Conservation (phyloP, 2,797 vertebrate species). For the Tragopan temminckii region DNA sequence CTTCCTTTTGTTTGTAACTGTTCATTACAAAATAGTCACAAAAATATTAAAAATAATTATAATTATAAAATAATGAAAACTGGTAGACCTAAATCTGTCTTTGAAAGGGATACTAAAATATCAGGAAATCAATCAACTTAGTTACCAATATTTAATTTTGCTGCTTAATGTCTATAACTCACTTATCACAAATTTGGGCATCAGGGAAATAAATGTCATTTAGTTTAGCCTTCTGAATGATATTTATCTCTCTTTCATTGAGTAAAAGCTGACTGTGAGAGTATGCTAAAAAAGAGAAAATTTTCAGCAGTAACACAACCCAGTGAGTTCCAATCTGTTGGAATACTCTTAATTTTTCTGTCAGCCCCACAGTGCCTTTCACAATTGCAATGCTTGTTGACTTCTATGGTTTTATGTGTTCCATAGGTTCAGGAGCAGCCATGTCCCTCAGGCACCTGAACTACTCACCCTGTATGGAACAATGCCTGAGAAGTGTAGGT, state of each 20-base stretch:
- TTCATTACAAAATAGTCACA: neutral
- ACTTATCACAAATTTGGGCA: neutral
- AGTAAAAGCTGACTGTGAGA: neutral
- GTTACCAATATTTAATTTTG: neutral
- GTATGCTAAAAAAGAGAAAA: neutral
- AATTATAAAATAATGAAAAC: neutral
- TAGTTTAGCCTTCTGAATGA: neutral
- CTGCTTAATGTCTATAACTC: neutral
- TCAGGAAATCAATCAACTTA: neutral
- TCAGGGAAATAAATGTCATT: neutral
- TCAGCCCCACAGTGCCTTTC: neutral
- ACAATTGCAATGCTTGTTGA: neutral
- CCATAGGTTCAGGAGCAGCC: neutral
- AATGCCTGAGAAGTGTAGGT: neutral
- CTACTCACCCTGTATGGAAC: neutral
- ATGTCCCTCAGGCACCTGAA: neutral
- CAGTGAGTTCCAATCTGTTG: neutral
- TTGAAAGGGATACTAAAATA: neutral
- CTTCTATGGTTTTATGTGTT: neutral
- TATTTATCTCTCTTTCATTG: neutral
- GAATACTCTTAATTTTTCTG: neutral
- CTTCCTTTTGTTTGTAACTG: neutral
- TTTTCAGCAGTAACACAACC: neutral
- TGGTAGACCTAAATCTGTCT: neutral
- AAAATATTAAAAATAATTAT: neutral